A percentile compares a stretch with the other conserved stretches of the same genome.
Conservation (phyloP, 2,888 invertebrate species). For the Ornithoptera alexandrae region DNA sequence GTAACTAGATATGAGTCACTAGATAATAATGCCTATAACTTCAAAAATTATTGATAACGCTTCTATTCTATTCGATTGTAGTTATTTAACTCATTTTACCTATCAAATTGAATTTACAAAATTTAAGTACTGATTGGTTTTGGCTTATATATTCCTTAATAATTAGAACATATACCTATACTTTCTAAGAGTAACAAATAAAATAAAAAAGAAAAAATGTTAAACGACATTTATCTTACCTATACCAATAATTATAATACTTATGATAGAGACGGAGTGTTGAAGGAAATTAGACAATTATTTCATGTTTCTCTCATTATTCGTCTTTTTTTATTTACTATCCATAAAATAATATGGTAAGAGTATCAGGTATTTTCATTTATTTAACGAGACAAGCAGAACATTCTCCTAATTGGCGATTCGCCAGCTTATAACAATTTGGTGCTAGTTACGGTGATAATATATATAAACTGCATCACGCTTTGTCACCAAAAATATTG, state of each 20-base stretch:
- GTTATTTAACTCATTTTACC: conserved; percentile 9
- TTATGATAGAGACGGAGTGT: too few species aligned
- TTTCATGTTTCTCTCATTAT: not conserved
- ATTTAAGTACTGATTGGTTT: conserved; percentile 13
- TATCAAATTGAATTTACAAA: conserved; percentile 7
- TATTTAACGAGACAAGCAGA: too few species aligned
- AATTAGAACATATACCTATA: conserved; percentile 5
- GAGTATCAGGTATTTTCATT: not conserved
- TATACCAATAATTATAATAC: too few species aligned
- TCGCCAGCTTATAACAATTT: too few species aligned
- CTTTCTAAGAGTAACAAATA: conserved; percentile 7
- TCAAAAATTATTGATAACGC: conserved; percentile 19
- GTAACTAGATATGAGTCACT: conserved; percentile 8
- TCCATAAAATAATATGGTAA: not conserved
- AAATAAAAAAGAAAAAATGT: not conserved
- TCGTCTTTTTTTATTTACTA: not conserved
- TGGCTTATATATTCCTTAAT: not conserved
- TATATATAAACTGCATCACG: too few species aligned
- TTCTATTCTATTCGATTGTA: conserved; percentile 15
- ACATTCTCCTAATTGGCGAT: too few species aligned
- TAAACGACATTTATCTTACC: not conserved
- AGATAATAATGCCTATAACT: conserved; percentile 1
- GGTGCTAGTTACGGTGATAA: too few species aligned
- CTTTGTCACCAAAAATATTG: too few species aligned
- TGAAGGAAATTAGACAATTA: not conserved